Evolutionary conservation across 2,888 invertebrate genomes (phyloP).

Genomic region (Pediacus dermestoides): DNA sequence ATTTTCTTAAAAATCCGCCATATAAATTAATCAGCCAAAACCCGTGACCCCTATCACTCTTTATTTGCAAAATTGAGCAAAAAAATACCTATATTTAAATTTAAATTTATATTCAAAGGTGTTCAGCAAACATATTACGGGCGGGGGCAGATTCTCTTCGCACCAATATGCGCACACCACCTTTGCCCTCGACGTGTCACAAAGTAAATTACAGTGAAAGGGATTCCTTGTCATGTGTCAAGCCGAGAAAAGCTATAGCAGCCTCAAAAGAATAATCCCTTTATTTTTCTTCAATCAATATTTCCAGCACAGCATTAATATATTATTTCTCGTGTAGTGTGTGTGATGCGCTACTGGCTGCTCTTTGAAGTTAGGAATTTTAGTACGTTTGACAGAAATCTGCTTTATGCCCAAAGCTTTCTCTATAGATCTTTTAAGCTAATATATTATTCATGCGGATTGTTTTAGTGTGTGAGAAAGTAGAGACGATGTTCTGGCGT

Average conservation of each 20-base stretch:
- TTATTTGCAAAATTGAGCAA: no score
- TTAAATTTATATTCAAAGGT: slow-evolving; percentile 19
- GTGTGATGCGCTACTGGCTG: no score
- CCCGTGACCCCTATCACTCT: no score
- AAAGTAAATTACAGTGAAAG: slow-evolving; percentile 46
- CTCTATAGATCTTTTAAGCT: no score
- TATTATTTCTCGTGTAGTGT: slow-evolving; percentile 10
- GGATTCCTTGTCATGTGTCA: slow-evolving; percentile 45
- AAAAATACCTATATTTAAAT: no score
- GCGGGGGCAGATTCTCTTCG: slow-evolving; percentile 25
- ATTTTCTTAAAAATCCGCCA: no score
- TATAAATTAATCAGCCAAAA: no score
- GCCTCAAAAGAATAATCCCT: slow-evolving; percentile 32
- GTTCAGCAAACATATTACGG: slow-evolving; percentile 22
- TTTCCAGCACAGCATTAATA: slow-evolving; percentile 14
- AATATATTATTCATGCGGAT: no score
- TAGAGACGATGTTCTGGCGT: no score
- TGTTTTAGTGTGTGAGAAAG: no score
- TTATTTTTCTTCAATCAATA: slow-evolving; percentile 34
- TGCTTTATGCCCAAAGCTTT: no score
- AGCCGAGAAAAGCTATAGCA: slow-evolving; percentile 29
- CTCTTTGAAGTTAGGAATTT: slow-evolving; percentile 1
- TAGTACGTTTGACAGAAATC: no score
- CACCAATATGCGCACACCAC: slow-evolving; percentile 23
- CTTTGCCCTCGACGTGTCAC: slow-evolving; percentile 32